These are phyloP conservation scores for Micropoecilia bifurca DNA, from an alignment of 2,797 vertebrate species.

Conservation along the genomic window DNA sequence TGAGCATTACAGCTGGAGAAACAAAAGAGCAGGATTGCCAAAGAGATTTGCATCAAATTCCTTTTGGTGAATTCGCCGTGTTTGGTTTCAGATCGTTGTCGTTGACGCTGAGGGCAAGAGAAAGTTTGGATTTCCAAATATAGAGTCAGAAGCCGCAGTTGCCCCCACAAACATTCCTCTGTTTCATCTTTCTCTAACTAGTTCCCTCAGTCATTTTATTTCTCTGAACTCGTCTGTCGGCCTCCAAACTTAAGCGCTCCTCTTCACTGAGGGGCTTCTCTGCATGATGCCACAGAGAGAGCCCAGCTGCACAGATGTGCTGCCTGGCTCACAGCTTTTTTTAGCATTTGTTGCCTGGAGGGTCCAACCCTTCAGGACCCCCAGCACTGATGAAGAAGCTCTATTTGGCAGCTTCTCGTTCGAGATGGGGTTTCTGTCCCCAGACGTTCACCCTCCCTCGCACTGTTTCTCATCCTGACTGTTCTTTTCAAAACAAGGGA, in stretches of 20 bases:
- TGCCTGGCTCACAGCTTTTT: conserved; percentile 64
- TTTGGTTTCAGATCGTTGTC: conserved; percentile 36
- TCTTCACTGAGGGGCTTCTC: conserved; percentile 51
- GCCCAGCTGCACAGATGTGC: conserved; percentile 73
- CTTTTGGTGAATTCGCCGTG: conserved; percentile 23
- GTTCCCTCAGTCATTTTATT: conserved; percentile 15
- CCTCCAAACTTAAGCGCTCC: conserved; percentile 38
- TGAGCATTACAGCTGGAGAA: conserved; percentile 43
- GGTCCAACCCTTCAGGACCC: conserved; percentile 64
- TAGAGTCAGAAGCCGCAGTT: conserved; percentile 33
- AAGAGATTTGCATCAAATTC: conserved; percentile 32
- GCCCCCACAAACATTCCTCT: conserved; percentile 12
- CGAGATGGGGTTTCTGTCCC: conserved; percentile 64
- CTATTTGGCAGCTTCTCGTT: conserved; percentile 69
- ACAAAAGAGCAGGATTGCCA: conserved; percentile 43
- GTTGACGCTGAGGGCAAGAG: conserved; percentile 14
- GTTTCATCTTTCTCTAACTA: conserved; percentile 29
- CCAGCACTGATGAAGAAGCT: conserved; percentile 72
- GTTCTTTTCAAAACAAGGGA: conserved; percentile 71
- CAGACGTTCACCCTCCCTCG: conserved; percentile 42
- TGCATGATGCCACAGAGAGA: conserved; percentile 47
- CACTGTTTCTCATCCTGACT: conserved; percentile 57
- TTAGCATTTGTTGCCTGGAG: conserved; percentile 65
- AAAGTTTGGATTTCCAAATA: conserved; percentile 48
- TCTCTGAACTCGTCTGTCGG: conserved; percentile 34